These are phyloP conservation scores for Tetragonisca angustula DNA, from an alignment of 2,888 invertebrate genomes.

Conservation along the genomic window DNA sequence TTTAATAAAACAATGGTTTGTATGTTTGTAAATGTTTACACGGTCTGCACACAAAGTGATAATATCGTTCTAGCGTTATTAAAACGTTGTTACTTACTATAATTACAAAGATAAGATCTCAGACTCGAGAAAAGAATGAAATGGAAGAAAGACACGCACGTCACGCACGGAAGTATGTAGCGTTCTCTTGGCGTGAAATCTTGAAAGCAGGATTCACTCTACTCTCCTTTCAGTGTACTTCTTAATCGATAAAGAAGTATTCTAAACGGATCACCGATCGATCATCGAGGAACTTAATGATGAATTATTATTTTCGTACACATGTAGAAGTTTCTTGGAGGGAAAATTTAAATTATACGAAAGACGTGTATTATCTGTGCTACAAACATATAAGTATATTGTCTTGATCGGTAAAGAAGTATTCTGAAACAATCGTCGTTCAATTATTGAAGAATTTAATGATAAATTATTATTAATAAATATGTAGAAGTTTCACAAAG, in stretches of 20 bases:
- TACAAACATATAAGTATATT: too few relatives aligned
- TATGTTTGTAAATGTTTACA: not conserved
- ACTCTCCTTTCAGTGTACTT: not conserved
- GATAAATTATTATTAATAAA: too few relatives aligned
- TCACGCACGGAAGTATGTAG: not conserved
- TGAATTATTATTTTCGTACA: too few relatives aligned
- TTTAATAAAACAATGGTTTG: not conserved
- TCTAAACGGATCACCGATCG: not conserved
- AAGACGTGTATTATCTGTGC: not conserved
- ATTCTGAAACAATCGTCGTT: too few relatives aligned
- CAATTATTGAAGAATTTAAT: too few relatives aligned
- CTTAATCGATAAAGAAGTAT: constrained; percentile 43
- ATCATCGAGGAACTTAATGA: too few relatives aligned
- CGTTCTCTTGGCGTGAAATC: constrained; percentile 13
- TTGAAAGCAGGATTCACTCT: not conserved
- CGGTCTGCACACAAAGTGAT: not conserved
- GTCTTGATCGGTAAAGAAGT: too few relatives aligned
- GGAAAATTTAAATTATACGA: not conserved
- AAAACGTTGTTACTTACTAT: not conserved
- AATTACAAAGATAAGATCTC: not conserved
- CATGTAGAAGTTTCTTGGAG: not conserved
- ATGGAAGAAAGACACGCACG: too few relatives aligned
- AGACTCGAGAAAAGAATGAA: not conserved
- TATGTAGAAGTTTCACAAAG: too few relatives aligned
- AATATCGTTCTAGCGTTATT: not conserved